These are phyloP conservation scores for Amblyornis subalaris DNA, from an alignment of 2,113 vertebrate genomes.

Conservation along the genomic window DNA sequence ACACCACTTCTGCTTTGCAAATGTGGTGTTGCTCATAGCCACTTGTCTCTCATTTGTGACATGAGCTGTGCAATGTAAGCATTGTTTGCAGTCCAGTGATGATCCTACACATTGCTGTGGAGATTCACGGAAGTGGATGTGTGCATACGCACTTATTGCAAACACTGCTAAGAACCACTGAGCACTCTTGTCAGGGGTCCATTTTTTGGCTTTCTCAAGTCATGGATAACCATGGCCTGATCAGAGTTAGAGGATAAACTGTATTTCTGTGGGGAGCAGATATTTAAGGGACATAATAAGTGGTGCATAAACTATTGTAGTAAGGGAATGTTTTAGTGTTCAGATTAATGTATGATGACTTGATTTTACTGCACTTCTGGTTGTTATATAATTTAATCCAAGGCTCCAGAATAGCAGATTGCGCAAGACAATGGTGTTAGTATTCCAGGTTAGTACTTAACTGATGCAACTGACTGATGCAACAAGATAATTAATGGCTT, in stretches of 20 bases:
- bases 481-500: background rate
- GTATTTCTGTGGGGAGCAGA: background rate
- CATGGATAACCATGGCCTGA: background rate
- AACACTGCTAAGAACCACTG: background rate
- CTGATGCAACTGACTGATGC: background rate
- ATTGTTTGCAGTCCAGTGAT: background rate
- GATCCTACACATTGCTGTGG: background rate
- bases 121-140: background rate
- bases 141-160: background rate
- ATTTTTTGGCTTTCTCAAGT: background rate
- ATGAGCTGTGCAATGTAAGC: background rate
- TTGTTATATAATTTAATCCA: background rate
- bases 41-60: background rate
- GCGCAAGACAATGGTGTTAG: background rate
- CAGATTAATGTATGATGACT: background rate
- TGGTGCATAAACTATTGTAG: background rate
- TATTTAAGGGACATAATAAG: background rate
- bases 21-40: background rate
- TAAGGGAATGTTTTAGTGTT: background rate
- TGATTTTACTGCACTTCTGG: slow-evolving; percentile 36
- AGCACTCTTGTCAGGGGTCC: background rate
- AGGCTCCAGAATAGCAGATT: background rate
- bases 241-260: background rate
- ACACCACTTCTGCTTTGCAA: background rate
- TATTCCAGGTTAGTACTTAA: slow-evolving; percentile 21